These are phyloP conservation scores for Aphelocoma californica DNA, from an alignment of 2,797 vertebrate genomes.

Conservation along the genomic window DNA sequence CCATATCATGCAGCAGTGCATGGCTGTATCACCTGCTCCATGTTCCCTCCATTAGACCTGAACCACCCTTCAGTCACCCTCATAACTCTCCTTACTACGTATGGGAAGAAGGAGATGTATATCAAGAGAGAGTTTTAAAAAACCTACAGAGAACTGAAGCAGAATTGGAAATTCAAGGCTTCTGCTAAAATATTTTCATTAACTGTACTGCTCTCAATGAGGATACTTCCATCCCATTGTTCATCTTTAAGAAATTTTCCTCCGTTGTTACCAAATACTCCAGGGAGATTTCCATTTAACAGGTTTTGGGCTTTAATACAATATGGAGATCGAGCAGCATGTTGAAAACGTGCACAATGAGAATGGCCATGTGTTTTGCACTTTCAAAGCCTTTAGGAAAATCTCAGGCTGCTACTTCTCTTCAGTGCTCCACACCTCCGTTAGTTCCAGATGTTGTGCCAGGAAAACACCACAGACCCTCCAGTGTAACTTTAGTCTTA, in stretches of 20 bases:
- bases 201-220: background rate
- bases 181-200: background rate
- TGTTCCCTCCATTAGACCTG: background rate
- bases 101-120: background rate
- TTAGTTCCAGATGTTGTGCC: background rate
- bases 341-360: background rate
- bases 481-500: background rate
- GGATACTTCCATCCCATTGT: background rate
- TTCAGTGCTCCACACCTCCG: background rate
- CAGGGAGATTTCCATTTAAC: background rate
- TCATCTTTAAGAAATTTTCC: background rate
- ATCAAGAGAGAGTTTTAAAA: background rate
- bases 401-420: background rate
- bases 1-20: rapidly evolving
- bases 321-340: background rate
- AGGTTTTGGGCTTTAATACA: background rate
- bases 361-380: background rate
- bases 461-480: background rate
- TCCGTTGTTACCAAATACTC: background rate
- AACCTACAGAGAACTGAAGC: background rate
- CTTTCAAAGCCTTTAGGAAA: background rate
- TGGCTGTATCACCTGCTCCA: background rate
- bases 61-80: background rate
- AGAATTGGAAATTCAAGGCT: background rate
- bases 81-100: background rate